Evolutionary conservation across 1,140 invertebrate genomes (phyloP), one percentile per base, ranked within the genome.

Genomic region (Heterodera carotae): DNA sequence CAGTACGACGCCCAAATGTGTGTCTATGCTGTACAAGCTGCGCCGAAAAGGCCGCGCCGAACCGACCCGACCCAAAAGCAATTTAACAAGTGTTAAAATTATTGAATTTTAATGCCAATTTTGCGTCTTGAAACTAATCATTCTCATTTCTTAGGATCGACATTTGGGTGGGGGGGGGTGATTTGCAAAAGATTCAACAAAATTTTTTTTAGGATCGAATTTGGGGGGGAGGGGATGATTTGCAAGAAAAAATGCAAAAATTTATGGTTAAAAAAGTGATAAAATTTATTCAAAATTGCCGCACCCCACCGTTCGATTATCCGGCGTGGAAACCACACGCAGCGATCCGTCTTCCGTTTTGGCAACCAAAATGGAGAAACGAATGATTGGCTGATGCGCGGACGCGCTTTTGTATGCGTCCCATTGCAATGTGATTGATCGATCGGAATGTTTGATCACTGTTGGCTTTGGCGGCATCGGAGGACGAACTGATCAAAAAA

Each of bases 341-440:
- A 84, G 43, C 62, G 76, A 83, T n/a, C 83, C 77, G 53, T 86
- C 84, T 29, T 84, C 82, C 39, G 81, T 29, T 73, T 84, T 74
- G 77, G 79, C 76, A 67, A 86, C 67, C 39, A 85, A 39, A 34
- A 85, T 78, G 5, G 86, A 80, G 77, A 82, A 86, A 33, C 81
- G 75, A 12, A 84, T 39, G 34, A 86, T 81, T 18, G 85, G 85
- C 39, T 77, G 75, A 75, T 86, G 86, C 12, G 85, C 87, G 12
- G 29, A 25, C 22, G 78, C 67, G 18, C 86, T 86, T 22, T 81
- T 69, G 29, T 67, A 77, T 36, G 88, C 81, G 69, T 66, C 80
- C 85, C 85, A 86, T 33, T 67, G 75, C 10, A 86, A 53, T 31
- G 85, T 81, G 2, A 86, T 81, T 15, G 80, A 78, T 22, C 77